These are phyloP conservation scores for Globodera ellingtonae DNA, from an alignment of 1,140 invertebrate species.

Conservation along the genomic window DNA sequence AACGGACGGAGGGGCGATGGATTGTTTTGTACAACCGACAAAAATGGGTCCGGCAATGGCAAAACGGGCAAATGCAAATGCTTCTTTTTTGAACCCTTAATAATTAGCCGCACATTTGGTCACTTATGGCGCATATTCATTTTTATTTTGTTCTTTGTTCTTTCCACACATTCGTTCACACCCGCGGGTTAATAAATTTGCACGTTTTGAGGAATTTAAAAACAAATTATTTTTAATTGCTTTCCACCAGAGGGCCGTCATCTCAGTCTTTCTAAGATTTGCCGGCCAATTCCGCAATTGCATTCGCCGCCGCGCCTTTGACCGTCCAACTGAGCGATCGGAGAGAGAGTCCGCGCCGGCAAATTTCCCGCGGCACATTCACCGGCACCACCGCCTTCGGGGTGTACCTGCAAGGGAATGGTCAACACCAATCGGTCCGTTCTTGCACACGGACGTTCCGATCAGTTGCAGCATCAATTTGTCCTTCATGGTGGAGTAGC, in stretches of 20 bases:
- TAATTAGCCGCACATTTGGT: neutral
- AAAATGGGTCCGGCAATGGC: neutral
- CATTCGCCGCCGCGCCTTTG: constrained; percentile 42
- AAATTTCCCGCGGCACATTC: constrained; percentile 48
- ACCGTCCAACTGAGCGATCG: constrained; percentile 48
- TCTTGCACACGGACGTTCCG: constrained; percentile 21
- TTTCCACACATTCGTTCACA: neutral
- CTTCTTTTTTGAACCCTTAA: neutral
- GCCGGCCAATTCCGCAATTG: constrained; percentile 41
- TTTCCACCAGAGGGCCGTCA: neutral
- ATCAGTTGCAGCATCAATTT: constrained; percentile 53
- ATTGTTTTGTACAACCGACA: neutral
- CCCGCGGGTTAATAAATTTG: neutral
- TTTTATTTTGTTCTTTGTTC: constrained; percentile 18
- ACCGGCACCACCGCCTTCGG: constrained; percentile 47
- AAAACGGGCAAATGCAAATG: neutral
- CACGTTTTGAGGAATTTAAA: no score
- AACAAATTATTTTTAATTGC: neutral
- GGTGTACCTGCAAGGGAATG: constrained; percentile 35
- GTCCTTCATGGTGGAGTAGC: constrained; percentile 55
- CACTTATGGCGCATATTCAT: constrained; percentile 2
- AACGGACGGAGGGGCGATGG: neutral
- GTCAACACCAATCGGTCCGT: neutral
- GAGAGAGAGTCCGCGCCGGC: constrained; percentile 50
- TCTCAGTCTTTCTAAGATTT: constrained; percentile 12